Percentiles rank a stretch among this genome's conserved stretches.
phyloP scores from a whole-genome alignment of 2,888 invertebrate genomes.

The Drosophila kuntzei region DNA sequence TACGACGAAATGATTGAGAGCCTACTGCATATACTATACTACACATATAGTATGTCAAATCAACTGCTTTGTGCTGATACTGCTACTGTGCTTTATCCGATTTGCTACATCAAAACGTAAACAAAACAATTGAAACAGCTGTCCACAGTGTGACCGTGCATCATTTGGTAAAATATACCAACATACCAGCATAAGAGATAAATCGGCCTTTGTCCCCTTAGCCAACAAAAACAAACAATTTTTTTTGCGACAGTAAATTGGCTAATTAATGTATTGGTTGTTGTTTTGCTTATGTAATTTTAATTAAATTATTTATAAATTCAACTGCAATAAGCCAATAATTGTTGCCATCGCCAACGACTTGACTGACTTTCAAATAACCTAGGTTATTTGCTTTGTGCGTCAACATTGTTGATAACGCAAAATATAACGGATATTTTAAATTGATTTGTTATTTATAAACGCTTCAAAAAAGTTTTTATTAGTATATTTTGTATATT shows the following conservation, averaged over 20 bases:
- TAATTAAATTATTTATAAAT: neutral
- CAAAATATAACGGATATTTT: neutral
- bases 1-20: constrained; percentile 7
- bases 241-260: neutral
- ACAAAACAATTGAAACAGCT: constrained; percentile 58
- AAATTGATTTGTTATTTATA: neutral
- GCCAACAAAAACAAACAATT: too few species aligned
- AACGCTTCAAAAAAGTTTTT: too few species aligned
- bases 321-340: neutral
- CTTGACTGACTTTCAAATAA: neutral
- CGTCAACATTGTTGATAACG: too few species aligned
- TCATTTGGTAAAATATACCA: neutral
- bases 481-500: too few species aligned
- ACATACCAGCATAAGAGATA: neutral
- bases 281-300: neutral
- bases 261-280: neutral
- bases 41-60: constrained; percentile 14
- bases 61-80: constrained; percentile 27
- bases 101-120: constrained; percentile 40
- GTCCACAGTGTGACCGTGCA: constrained; percentile 46
- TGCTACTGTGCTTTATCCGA: constrained; percentile 40
- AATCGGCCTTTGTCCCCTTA: neutral
- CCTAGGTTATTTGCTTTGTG: too few species aligned
- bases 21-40: constrained; percentile 3
- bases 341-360: neutral